Percentiles rank a stretch among this genome's conserved stretches.
phyloP scores from a whole-genome alignment of 2,113 vertebrate species.

The Scomber scombrus region DNA sequence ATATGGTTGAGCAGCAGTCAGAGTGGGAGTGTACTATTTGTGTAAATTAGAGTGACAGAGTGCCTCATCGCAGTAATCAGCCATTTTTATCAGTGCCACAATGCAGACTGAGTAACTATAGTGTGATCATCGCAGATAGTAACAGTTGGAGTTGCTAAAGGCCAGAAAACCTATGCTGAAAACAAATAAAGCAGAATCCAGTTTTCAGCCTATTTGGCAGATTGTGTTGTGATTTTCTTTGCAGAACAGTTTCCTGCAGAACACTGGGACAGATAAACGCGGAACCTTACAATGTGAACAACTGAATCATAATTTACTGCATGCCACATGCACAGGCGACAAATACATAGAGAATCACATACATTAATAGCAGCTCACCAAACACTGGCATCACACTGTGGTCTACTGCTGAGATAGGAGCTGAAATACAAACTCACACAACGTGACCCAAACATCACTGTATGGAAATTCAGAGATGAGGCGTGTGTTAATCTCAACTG shows the following conservation, averaged over 20 bases:
- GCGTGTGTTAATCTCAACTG: not conserved
- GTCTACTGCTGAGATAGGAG: slow-evolving; percentile 23
- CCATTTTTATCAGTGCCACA: slow-evolving; percentile 65
- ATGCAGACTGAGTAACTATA: slow-evolving; percentile 35
- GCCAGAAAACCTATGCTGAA: slow-evolving; percentile 17
- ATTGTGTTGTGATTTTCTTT: slow-evolving; percentile 43
- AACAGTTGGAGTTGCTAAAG: slow-evolving; percentile 40
- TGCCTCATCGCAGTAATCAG: slow-evolving; percentile 79
- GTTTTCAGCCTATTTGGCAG: slow-evolving; percentile 49
- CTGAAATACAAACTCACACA: slow-evolving; percentile 31
- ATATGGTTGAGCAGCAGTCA: slow-evolving; percentile 68
- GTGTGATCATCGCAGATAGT: slow-evolving; percentile 44
- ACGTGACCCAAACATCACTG: slow-evolving; percentile 27
- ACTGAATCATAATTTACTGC: slow-evolving; percentile 30
- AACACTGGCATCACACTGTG: not conserved
- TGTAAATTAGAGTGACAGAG: slow-evolving; percentile 78
- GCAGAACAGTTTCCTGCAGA: slow-evolving; percentile 25
- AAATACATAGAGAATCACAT: slow-evolving; percentile 31
- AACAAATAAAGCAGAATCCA: slow-evolving; percentile 57
- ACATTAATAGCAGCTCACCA: not conserved
- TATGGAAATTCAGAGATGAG: not conserved
- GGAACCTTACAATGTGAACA: slow-evolving; percentile 35
- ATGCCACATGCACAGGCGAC: slow-evolving; percentile 8
- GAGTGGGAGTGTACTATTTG: slow-evolving; percentile 60
- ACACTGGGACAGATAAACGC: slow-evolving; percentile 39